Conservation (phyloP, 2,888 invertebrate species). For the Nomada goodeniana region DNA sequence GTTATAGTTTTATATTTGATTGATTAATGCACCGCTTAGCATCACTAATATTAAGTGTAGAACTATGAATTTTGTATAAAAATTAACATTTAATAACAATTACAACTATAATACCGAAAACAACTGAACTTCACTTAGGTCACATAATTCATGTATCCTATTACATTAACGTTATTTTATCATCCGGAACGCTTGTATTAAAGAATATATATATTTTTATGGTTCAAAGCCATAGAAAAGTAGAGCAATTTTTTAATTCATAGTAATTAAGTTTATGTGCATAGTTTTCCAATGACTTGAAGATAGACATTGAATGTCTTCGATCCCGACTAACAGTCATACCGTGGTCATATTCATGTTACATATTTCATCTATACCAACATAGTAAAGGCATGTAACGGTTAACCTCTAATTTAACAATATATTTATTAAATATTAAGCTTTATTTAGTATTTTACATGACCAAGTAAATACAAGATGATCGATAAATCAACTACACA, state of each 20-base stretch:
- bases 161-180: neutral
- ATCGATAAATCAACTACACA: constrained; percentile 6
- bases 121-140: neutral
- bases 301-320: neutral
- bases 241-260: neutral
- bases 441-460: neutral
- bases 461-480: constrained; percentile 14
- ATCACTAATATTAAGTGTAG: neutral
- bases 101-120: neutral
- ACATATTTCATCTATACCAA: neutral
- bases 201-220: neutral
- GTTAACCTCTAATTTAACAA: constrained; percentile 17
- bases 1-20: neutral
- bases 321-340: neutral
- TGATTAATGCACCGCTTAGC: neutral
- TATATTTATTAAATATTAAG: neutral
- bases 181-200: neutral
- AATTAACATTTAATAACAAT: neutral
- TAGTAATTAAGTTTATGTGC: neutral
- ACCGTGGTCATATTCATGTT: neutral
- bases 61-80: neutral
- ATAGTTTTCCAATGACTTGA: neutral
- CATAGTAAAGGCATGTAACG: no score
- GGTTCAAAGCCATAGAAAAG: no score
- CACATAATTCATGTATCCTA: neutral